phyloP scores from a whole-genome alignment of 2,888 invertebrate species.

The Cyrtodaria siliqua region DNA sequence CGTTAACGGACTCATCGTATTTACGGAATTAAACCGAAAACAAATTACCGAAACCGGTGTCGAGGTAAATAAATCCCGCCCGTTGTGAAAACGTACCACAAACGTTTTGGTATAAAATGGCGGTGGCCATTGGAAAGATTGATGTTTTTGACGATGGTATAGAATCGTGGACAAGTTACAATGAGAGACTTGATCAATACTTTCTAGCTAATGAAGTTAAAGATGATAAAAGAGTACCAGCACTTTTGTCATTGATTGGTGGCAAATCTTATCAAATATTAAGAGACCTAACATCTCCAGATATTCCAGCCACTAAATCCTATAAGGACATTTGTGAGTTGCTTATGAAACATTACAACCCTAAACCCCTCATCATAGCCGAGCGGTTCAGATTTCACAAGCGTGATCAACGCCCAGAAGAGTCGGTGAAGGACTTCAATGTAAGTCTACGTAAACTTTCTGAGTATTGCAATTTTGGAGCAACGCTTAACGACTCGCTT shows the following conservation, averaged over 20 bases:
- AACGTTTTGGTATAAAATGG: not conserved
- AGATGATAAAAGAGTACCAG: constrained; percentile 42
- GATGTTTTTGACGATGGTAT: constrained; percentile 12
- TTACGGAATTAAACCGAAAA: no score
- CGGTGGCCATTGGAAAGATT: constrained; percentile 21
- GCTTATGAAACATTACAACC: constrained; percentile 41
- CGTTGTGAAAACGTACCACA: no score
- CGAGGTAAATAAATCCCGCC: no score
- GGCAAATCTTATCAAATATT: constrained; percentile 34
- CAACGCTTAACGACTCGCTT: constrained; percentile 40
- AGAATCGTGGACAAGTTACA: constrained; percentile 24
- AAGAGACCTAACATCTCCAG: constrained; percentile 42
- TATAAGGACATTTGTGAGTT: constrained; percentile 35
- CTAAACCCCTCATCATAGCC: constrained; percentile 52
- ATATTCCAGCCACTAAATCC: constrained; percentile 43
- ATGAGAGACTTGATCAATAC: constrained; percentile 31
- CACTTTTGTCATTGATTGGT: constrained; percentile 53
- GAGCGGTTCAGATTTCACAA: constrained; percentile 59
- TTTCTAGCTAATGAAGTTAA: constrained; percentile 21
- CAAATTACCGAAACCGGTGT: no score
- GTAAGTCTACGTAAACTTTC: constrained; percentile 46
- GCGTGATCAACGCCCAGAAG: constrained; percentile 46
- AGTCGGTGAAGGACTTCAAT: constrained; percentile 42
- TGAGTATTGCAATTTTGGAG: constrained; percentile 42
- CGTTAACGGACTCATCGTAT: no score